These are phyloP conservation scores for Melanostoma scalare DNA, from an alignment of 2,888 invertebrate species.

Conservation along the genomic window DNA sequence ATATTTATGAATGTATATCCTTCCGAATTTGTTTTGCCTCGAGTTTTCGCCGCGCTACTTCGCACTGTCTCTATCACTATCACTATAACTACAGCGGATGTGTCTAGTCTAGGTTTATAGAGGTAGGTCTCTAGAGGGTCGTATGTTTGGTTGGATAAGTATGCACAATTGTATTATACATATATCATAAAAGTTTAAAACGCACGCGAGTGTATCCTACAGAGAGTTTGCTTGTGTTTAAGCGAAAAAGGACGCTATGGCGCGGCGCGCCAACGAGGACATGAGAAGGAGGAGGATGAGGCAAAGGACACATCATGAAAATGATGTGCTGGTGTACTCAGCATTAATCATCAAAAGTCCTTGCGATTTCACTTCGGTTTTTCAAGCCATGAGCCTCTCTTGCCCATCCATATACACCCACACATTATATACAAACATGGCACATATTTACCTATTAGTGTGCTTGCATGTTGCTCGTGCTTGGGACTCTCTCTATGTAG, in stretches of 20 bases:
- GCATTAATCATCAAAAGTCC: conserved; percentile 69
- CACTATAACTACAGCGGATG: neutral
- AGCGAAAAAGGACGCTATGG: neutral
- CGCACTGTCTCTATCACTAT: neutral
- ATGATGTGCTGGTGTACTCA: conserved; percentile 48
- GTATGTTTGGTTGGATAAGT: conserved; percentile 51
- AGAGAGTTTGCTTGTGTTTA: conserved; percentile 48
- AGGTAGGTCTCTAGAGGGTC: neutral
- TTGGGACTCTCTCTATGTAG: neutral
- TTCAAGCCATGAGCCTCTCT: conserved; percentile 30
- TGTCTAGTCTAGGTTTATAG: conserved; percentile 28
- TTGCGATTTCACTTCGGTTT: conserved; percentile 59
- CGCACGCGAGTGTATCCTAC: conserved; percentile 44
- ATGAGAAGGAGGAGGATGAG: neutral
- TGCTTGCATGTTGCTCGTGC: neutral
- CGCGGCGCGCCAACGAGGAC: neutral
- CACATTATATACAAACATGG: conserved; percentile 16
- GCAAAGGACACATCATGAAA: conserved; percentile 19
- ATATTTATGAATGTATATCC: conserved; percentile 53
- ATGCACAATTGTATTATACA: conserved; percentile 60
- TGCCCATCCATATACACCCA: neutral
- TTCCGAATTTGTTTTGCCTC: conserved; percentile 48
- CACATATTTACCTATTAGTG: neutral
- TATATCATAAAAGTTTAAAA: conserved; percentile 58
- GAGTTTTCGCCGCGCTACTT: conserved; percentile 8